Percentiles rank a stretch among this genome's conserved stretches.
Evolutionary conservation across 2,888 invertebrate species (phyloP).

Genomic region (Anticlea derivata): DNA sequence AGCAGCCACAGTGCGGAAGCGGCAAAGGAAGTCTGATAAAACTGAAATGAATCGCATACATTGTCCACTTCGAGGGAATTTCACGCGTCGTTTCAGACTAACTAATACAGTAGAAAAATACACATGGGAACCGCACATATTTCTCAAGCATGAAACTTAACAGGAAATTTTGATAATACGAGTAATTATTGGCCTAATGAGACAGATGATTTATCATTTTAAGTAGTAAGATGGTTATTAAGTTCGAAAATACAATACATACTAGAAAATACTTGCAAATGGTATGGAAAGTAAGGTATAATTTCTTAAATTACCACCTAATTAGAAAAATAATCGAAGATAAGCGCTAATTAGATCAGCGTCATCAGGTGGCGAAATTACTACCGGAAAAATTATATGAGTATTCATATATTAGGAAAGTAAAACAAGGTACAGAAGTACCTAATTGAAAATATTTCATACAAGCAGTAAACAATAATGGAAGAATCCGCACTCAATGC

Average conservation of each 20-base stretch:
- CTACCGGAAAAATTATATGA: slow-evolving; percentile 2
- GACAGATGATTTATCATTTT: too few relatives aligned
- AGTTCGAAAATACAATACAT: too few relatives aligned
- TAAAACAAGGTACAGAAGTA: neutral
- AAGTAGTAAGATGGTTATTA: too few relatives aligned
- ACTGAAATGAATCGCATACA: slow-evolving; percentile 60
- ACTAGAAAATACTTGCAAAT: too few relatives aligned
- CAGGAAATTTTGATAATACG: neutral
- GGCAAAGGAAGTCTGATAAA: slow-evolving; percentile 75
- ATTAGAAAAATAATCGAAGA: slow-evolving; percentile 4
- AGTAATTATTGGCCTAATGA: too few relatives aligned
- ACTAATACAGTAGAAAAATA: neutral
- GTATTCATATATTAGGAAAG: neutral
- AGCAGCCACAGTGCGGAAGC: slow-evolving; percentile 66
- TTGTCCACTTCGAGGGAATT: slow-evolving; percentile 54
- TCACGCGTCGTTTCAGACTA: slow-evolving; percentile 21
- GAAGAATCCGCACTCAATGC: too few relatives aligned
- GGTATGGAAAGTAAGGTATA: too few relatives aligned
- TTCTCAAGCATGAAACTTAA: neutral
- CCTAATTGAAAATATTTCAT: too few relatives aligned
- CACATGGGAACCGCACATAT: slow-evolving; percentile 6
- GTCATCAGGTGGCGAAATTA: slow-evolving; percentile 5
- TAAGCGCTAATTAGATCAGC: neutral
- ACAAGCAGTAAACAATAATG: too few relatives aligned
- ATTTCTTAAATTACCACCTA: too few relatives aligned